Evolutionary conservation across 2,113 vertebrate species (phyloP), one percentile per base, ranked within the genome.

Genomic region (Cardinalis cardinalis): DNA sequence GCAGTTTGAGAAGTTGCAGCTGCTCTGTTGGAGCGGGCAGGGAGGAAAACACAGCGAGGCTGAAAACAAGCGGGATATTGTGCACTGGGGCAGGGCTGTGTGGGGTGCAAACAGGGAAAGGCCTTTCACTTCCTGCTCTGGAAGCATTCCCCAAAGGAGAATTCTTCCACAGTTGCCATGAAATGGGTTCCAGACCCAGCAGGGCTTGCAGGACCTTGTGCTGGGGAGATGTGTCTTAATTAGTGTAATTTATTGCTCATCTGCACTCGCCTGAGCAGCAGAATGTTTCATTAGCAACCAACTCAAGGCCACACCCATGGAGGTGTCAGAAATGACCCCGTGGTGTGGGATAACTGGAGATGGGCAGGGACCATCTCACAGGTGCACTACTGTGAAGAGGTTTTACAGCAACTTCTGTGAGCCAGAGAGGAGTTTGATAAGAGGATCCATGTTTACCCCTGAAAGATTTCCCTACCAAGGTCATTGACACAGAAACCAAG

Each of bases 61-160:
- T 0, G 0, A 87, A 89, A 52, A 7, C 77, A 90, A 60, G 72
- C 5, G 0, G 0, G 29, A 53, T 5, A 26, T 12, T 34, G 59
- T 76, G 51, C 80, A 21, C 16, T 0, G 0, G 29, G 65, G 29
- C 7, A 0, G 1, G 43, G 31, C 41, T 0, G 0, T 0, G 0
- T 0, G 7, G 18, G 4, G 38, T 0, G 18, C 19, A 46, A 49
- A 49, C 53, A 44, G 60, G 61, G 56, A 75, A 91, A 83, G 17
- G 60, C 23, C 38, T 36, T 60, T 44, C 55, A 23, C 36, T 71
- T 55, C 64, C 55, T 0, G 0, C 82, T 38, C 34, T 29, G 51
- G 31, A 46, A 69, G 40, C 36, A 8, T 13, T 41, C 66, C 26
- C 36, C 0, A 0, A 32, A 75, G 51, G 6, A 85, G 41, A 36